Evolutionary conservation across 2,797 vertebrate species (phyloP).

Genomic region (Parambassis ranga): DNA sequence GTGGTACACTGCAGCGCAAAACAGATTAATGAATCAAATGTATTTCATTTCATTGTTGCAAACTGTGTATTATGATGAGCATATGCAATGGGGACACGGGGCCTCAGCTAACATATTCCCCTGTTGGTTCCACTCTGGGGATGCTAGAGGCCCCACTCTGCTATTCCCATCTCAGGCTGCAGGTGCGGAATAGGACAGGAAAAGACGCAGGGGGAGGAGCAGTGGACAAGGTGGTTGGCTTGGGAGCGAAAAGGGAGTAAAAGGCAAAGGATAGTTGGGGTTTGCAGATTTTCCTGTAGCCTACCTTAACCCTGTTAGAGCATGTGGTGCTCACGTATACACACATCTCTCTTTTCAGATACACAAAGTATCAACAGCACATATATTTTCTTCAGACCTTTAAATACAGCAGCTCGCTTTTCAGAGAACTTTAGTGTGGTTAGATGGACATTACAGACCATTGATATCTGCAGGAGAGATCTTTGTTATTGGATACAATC

Average conservation of each 20-base stretch:
- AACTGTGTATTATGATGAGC: neutral
- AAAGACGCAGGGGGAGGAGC: conserved; percentile 48
- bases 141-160: conserved; percentile 26
- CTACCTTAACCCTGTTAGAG: conserved; percentile 5
- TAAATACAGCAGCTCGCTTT: too few relatives aligned
- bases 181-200: conserved; percentile 71
- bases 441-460: neutral
- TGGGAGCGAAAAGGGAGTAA: conserved; percentile 38
- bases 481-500: neutral
- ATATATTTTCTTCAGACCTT: too few relatives aligned
- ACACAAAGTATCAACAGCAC: too few relatives aligned
- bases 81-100: conserved; percentile 5
- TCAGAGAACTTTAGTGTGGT: neutral
- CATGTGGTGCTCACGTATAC: neutral
- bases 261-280: conserved; percentile 12
- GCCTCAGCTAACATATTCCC: conserved; percentile 59
- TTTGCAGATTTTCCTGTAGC: conserved; percentile 18
- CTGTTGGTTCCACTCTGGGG: conserved; percentile 51
- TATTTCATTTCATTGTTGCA: neutral
- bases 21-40: neutral
- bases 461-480: neutral
- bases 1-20: too few relatives aligned
- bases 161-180: conserved; percentile 74
- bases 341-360: too few relatives aligned
- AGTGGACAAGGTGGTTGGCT: conserved; percentile 27